Evolutionary conservation across 2,888 invertebrate genomes (phyloP).

Genomic region (Trimorus sp.): DNA sequence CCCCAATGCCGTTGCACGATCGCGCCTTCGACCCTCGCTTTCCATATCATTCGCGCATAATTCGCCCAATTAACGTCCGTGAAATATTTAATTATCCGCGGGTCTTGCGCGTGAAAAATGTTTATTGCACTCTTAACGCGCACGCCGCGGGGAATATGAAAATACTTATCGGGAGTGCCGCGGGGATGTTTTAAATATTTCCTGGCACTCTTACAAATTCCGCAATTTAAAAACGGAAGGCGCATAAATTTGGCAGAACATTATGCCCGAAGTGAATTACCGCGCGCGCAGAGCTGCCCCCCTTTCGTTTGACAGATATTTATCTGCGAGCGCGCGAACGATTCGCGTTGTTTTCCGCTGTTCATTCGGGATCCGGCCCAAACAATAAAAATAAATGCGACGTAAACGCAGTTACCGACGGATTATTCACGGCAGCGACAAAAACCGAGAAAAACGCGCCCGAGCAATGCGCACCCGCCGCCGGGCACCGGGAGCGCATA

Average conservation of each 20-base stretch:
- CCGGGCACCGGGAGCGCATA: conserved; percentile 6
- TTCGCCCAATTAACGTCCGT: conserved; percentile 35
- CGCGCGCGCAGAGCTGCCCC: conserved; percentile 18
- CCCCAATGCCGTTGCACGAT: no score
- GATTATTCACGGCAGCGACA: conserved; percentile 41
- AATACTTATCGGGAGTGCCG: conserved; percentile 51
- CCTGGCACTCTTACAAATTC: conserved; percentile 60
- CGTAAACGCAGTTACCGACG: conserved; percentile 46
- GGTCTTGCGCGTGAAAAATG: conserved; percentile 41
- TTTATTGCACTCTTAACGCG: conserved; percentile 45
- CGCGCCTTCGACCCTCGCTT: no score
- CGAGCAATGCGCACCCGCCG: conserved; percentile 23
- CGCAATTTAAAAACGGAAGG: conserved; percentile 60
- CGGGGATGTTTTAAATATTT: conserved; percentile 62
- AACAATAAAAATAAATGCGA: conserved; percentile 50
- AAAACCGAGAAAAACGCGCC: conserved; percentile 26
- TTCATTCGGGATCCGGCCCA: conserved; percentile 30
- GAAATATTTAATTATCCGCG: conserved; percentile 48
- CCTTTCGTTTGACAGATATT: conserved; percentile 51
- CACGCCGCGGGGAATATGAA: conserved; percentile 45
- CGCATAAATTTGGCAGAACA: conserved; percentile 59
- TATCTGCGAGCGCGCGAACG: conserved; percentile 43
- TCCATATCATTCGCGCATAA: conserved; percentile 2
- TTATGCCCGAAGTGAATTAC: conserved; percentile 59
- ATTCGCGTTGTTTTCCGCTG: conserved; percentile 53